These are phyloP conservation scores for Lerista edwardsae DNA, from an alignment of 2,797 vertebrate genomes.

Conservation along the genomic window DNA sequence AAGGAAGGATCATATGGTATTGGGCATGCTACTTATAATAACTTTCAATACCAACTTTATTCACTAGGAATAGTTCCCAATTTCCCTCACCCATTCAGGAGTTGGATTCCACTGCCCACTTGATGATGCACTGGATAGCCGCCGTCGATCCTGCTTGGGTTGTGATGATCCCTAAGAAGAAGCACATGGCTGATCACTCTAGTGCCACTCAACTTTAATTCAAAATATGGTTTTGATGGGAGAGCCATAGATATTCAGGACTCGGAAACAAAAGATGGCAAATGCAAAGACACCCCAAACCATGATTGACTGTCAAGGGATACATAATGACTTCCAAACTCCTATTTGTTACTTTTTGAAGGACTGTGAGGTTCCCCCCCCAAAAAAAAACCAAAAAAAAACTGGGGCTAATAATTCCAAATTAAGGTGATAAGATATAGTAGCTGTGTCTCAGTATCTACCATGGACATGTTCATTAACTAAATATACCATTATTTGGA, in stretches of 20 bases:
- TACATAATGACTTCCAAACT: neutral
- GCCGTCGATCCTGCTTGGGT: conserved; percentile 84
- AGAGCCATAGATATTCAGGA: neutral
- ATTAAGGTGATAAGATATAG: neutral
- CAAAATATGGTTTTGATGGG: neutral
- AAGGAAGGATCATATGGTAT: neutral
- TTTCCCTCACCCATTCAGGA: conserved; percentile 89
- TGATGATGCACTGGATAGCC: conserved; percentile 84
- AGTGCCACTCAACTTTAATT: neutral
- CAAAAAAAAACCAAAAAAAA: too few relatives aligned
- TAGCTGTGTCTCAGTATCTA: neutral
- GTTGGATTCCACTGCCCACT: conserved; percentile 87
- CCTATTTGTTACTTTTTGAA: neutral
- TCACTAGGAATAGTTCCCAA: too few relatives aligned
- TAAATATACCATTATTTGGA: neutral
- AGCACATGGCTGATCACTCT: neutral
- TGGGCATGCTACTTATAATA: neutral
- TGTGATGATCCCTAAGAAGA: conserved; percentile 86
- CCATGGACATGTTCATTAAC: neutral
- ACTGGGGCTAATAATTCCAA: neutral
- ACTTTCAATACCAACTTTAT: neutral
- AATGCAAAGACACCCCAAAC: neutral
- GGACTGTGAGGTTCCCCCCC: neutral
- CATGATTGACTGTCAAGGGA: too few relatives aligned
- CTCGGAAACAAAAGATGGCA: neutral